phyloP scores from a whole-genome alignment of 2,797 vertebrate species.

The Acanthiza pusilla region DNA sequence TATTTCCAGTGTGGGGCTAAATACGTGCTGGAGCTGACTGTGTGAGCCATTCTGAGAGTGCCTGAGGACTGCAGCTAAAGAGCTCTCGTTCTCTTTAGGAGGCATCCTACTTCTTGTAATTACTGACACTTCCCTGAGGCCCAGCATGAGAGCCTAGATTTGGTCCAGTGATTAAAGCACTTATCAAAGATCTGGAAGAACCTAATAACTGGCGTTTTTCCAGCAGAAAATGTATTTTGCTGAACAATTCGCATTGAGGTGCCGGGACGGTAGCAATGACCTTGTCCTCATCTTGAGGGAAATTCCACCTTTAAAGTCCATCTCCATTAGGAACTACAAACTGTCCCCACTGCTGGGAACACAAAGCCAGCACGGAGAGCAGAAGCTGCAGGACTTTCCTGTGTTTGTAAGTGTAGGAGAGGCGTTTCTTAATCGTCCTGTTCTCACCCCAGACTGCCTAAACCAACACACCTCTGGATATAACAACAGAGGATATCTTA shows the following conservation, averaged over 20 bases:
- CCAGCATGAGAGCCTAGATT: not conserved
- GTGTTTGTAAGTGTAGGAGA: not conserved
- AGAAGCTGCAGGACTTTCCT: not conserved
- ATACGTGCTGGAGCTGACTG: not conserved
- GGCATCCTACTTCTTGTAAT: not conserved
- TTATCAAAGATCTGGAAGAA: not conserved
- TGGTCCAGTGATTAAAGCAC: not conserved
- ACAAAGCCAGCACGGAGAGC: not conserved
- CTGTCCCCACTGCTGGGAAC: not conserved
- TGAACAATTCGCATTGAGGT: not conserved
- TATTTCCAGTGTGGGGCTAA: not conserved
- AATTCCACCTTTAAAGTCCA: not conserved
- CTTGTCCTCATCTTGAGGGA: not conserved
- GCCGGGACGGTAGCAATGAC: not conserved
- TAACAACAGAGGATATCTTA: accelerated
- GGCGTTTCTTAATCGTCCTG: not conserved
- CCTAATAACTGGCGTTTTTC: not conserved
- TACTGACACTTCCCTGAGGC: not conserved
- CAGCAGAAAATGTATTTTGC: not conserved
- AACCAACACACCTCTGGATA: not conserved
- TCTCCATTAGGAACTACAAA: not conserved
- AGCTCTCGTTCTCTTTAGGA: not conserved
- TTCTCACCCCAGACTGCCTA: not conserved
- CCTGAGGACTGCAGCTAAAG: not conserved
- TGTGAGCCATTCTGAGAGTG: not conserved